Evolutionary conservation across 2,797 vertebrate genomes (phyloP), one percentile per base, ranked within the genome.

Genomic region (Trematomus bernacchii): DNA sequence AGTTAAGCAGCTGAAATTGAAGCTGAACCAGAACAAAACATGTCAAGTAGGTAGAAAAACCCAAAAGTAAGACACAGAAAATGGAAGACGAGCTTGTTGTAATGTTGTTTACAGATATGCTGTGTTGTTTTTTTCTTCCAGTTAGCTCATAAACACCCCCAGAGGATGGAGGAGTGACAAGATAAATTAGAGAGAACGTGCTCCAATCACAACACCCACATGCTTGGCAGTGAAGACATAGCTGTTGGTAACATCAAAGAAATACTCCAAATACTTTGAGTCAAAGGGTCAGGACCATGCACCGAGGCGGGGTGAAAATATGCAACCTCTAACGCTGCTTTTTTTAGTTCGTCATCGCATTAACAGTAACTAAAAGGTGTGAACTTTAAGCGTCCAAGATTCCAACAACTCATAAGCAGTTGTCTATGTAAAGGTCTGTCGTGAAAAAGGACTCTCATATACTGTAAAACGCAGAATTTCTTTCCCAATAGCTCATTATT

Each of bases 151-250:
- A 79, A 84, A 88, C 85, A 80, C 65, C 80, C 78, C 67, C 82
- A 76, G 82, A 82, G 71, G 83, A 80, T 71, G 83, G 72, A 87
- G 70, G 73, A 80, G 76, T 79, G 70, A 87, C 84, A 86, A 84
- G 84, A 82, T 64, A 71, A 88, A 87, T 81, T 64, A 85, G 37
- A 76, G 78, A 53, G 57, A 85, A 83, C 54, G 64, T 12, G 67
- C 73, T 79, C 73, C 61, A 61, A 70, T 73, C 73, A 73, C 11
- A 62, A 75, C 73, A 70, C 77, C 77, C 85, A 79, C 81, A 53
- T 52, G 61, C 74, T 83, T 55, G 1, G 53, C 16, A 21, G 52
- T 21, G 71, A 83, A n/a, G 15, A 79, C 70, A 63, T 68, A 15
- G 1, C 76, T 58, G 13, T 18, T 75, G 72, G 83, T 71, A 82